Percentiles rank a stretch among this genome's conserved stretches.
Evolutionary conservation across 2,888 invertebrate species (phyloP).

Genomic region (Melinaea menophilus): DNA sequence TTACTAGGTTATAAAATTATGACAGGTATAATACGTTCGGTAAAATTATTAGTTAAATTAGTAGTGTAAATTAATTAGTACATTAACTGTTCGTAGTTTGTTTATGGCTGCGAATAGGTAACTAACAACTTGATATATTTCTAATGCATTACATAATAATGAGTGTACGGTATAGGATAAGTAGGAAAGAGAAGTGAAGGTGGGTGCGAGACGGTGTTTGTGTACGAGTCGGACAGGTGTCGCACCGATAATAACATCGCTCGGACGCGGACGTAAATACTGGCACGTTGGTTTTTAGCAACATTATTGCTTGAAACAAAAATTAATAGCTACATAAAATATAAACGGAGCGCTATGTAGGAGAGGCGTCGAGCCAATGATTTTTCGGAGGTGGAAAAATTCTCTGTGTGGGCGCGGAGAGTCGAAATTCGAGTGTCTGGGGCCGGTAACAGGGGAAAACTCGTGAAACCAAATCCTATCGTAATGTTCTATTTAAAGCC

Average conservation of each 20-base stretch:
- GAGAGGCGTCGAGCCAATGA: slow-evolving; percentile 43
- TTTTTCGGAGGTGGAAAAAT: slow-evolving; percentile 58
- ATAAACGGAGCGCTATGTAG: slow-evolving; percentile 23
- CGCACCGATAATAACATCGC: slow-evolving; percentile 37
- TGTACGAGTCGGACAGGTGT: slow-evolving; percentile 37
- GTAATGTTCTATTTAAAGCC: slow-evolving; percentile 77
- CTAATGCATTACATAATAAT: too few relatives aligned
- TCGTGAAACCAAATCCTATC: slow-evolving; percentile 78
- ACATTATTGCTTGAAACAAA: slow-evolving; percentile 33
- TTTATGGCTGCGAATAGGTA: too few relatives aligned
- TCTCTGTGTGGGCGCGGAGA: slow-evolving; percentile 62
- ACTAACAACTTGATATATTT: too few relatives aligned
- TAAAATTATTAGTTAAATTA: too few relatives aligned
- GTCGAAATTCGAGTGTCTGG: slow-evolving; percentile 55
- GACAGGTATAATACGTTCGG: too few relatives aligned
- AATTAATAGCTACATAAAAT: slow-evolving; percentile 30
- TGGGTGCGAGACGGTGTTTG: slow-evolving; percentile 15
- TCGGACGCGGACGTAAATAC: slow-evolving; percentile 23
- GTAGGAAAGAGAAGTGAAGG: neutral
- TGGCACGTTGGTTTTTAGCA: slow-evolving; percentile 13
- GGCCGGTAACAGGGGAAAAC: slow-evolving; percentile 73
- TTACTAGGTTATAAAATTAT: too few relatives aligned
- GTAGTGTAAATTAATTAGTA: too few relatives aligned
- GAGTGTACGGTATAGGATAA: too few relatives aligned
- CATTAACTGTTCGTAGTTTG: too few relatives aligned